phyloP scores from a whole-genome alignment of 2,113 vertebrate genomes.

The Dinomys branickii region DNA sequence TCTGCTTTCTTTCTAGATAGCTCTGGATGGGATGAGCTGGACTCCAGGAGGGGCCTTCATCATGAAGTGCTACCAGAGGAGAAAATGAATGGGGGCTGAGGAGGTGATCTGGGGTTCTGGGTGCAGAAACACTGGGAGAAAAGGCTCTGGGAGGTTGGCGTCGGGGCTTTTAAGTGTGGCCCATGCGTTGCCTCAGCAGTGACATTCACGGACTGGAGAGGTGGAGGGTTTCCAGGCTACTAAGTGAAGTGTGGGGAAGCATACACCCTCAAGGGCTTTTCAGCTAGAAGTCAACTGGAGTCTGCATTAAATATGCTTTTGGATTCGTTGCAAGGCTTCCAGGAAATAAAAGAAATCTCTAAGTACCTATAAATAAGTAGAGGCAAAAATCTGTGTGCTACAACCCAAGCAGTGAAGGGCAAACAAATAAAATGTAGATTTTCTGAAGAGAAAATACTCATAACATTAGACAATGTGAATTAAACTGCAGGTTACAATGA shows the following conservation, averaged over 20 bases:
- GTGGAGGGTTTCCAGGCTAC: not conserved
- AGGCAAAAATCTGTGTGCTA: not conserved
- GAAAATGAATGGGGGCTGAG: slow-evolving; percentile 12
- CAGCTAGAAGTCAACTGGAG: slow-evolving; percentile 9
- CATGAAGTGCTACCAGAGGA: not conserved
- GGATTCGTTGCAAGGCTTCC: slow-evolving; percentile 42
- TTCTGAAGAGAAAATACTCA: not conserved
- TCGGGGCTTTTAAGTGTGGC: not conserved
- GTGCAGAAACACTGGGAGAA: not conserved
- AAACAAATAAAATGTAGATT: slow-evolving; percentile 4
- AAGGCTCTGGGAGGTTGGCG: not conserved
- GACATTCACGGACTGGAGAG: not conserved
- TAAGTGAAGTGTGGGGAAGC: not conserved
- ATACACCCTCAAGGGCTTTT: not conserved
- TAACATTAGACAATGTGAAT: not conserved
- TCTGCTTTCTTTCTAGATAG: not conserved
- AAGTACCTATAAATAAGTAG: slow-evolving; percentile 50
- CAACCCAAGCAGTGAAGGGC: not conserved
- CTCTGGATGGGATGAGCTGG: not conserved
- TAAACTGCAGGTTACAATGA: not conserved
- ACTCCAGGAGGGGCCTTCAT: not conserved
- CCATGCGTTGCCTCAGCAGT: not conserved
- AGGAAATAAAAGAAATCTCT: slow-evolving; percentile 56
- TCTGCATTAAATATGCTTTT: slow-evolving; percentile 35
- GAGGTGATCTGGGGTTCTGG: not conserved